Base-by-base conservation (phyloP, 2,888 invertebrate species). In the Stenichneumon culpator region DNA sequence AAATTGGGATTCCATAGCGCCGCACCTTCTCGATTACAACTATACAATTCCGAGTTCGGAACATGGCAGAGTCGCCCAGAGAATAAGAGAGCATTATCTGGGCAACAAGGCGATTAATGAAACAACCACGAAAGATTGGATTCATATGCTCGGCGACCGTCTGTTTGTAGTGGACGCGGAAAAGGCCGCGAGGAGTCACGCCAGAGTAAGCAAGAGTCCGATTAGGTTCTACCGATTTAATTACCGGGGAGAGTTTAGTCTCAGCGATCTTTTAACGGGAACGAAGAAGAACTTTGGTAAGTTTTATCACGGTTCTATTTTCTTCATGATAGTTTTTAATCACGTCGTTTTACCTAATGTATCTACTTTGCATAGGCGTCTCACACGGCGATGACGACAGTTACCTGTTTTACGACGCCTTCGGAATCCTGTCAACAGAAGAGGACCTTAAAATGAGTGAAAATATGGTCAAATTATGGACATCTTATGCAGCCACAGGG, bases 211-310 rank as follows among this genome's bases (percentile, higher is more conserved):
- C 0, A 94, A 94, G 2, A 95, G 95, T 75, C 95, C 96, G 0
- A 95, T 96, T 0, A 96, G 95, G 92, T 93, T 95, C 52, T 97
- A 96, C 90, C 93, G 95, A 0, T 97, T 95, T 91, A 93, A 94
- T 6, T 95, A 95, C 93, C 94, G 95, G 39, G 95, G 95, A 0
- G 91, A 93, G 14, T 90, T 90, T 78, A 96, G 96, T 87, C 89
- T 95, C n/a, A 95, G 95, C 0, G 93, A 95, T 67, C 9, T 93
- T 6, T 93, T 95, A 89, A 94, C 95, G 0, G 86, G 92, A 0
- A 95, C 95, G 11, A 91, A 93, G 0, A 94, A 95, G 2, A 93
- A 95, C 88, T 95, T 95, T 84, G 96, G 96, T 96, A 89, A 91
- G 90, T 87, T 90, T 2, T 4, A 7, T 36, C 36, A 36, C 36